Base-by-base conservation (phyloP, 2,113 vertebrate genomes). In the Phoenicopterus ruber region DNA sequence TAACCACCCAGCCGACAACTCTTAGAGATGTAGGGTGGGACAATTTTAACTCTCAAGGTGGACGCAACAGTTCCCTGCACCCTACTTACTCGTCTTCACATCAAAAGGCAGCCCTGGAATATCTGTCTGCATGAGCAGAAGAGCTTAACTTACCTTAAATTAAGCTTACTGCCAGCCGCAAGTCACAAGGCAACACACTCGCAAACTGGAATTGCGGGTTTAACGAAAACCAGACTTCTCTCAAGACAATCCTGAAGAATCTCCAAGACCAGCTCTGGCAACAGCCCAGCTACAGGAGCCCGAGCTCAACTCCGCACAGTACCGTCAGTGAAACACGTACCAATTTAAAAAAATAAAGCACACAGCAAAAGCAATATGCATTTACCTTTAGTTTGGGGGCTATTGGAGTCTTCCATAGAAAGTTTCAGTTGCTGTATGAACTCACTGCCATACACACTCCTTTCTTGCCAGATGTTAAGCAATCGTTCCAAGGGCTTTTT, bases 381-480 rank as follows among this genome's bases (percentile, higher is more conserved):
- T 94, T 95, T 91, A 99, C 99, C 99, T 99, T 99, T 97, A 28
- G 98, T 98, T 52, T 98, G 98, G 90, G 99, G 99, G 96, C 99
- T 99, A 97, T 98, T 99, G 18, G 99, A 98, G 95, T 99, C 99
- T 91, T 99, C 99, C 90, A 99, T 99, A 86, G 99, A 99, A 86
- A 99, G 98, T 91, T 98, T 99, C 88, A 99, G 98, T 94, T 99
- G 99, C 97, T 99, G 99, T 86, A 99, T 99, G 97, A 99, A 99
- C 97, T 99, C 99, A 1, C 97, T 92, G 95, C 99, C 98, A 97
- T 99, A 99, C 61, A 99, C 99, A 26, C 96, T 98, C 78, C 99
- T 98, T 97, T 99, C 99, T 97, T 99, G 99, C 99, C 99, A 99
- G 98, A 99, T 99, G 97, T 99, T 99, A 88, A 99, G 98, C 96